Evolutionary conservation across 2,888 invertebrate genomes (phyloP).

Genomic region (Fissipunctia ypsillon): DNA sequence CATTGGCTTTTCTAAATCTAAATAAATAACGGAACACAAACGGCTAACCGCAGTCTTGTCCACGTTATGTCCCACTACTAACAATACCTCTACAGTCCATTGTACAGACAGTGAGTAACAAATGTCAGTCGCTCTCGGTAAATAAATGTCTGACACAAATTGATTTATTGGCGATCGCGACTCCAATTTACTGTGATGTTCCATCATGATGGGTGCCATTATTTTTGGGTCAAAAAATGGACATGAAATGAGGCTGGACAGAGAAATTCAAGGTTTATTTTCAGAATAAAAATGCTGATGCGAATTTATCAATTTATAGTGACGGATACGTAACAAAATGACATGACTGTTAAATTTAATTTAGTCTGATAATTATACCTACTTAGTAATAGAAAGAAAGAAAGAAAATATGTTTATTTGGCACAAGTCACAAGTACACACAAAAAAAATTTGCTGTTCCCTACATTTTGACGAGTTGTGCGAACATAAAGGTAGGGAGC

Average conservation of each 20-base stretch:
- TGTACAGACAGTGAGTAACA: slow-evolving; percentile 68
- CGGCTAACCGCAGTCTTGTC: slow-evolving; percentile 47
- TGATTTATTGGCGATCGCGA: slow-evolving; percentile 77
- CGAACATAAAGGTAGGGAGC: no score
- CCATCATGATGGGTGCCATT: slow-evolving; percentile 69
- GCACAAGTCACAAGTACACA: no score
- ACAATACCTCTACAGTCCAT: slow-evolving; percentile 35
- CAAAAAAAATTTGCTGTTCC: no score
- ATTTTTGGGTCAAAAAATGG: slow-evolving; percentile 61
- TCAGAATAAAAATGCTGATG: slow-evolving; percentile 18
- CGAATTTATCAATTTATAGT: background rate
- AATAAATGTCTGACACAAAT: slow-evolving; percentile 80
- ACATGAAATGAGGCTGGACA: slow-evolving; percentile 36
- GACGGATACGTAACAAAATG: background rate
- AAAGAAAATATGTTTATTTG: no score
- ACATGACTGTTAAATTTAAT: no score
- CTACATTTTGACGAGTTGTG: no score
- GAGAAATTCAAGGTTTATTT: slow-evolving; percentile 16
- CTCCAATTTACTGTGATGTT: slow-evolving; percentile 72
- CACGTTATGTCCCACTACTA: slow-evolving; percentile 45
- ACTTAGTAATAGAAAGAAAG: no score
- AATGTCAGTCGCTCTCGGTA: slow-evolving; percentile 76
- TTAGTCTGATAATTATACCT: background rate
- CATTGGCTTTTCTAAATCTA: background rate
- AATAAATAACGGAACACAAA: background rate